phyloP scores from a whole-genome alignment of 2,113 vertebrate genomes.

The Campylorhamphus procurvoides region DNA sequence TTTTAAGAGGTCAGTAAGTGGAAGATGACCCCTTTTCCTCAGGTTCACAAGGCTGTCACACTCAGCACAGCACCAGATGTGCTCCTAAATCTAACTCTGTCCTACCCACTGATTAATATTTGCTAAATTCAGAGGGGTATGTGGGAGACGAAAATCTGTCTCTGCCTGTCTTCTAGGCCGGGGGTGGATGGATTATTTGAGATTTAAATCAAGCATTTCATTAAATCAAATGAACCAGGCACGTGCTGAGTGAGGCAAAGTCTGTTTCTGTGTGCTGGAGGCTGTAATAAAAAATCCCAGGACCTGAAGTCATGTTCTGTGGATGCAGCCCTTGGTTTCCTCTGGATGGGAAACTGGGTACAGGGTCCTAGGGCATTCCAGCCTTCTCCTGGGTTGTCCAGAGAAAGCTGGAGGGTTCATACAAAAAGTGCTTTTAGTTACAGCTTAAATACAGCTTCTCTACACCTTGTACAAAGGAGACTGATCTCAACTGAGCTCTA shows the following conservation, averaged over 20 bases:
- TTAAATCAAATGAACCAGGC: not conserved
- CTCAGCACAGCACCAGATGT: not conserved
- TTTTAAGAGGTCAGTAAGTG: not conserved
- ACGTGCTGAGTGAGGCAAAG: not conserved
- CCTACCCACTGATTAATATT: not conserved
- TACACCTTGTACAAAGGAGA: not conserved
- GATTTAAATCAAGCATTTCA: not conserved
- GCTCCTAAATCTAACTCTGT: not conserved
- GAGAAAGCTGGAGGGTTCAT: not conserved
- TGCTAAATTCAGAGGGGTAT: not conserved
- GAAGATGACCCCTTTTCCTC: not conserved
- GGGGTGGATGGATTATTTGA: not conserved
- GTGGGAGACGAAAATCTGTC: not conserved
- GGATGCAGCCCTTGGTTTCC: not conserved
- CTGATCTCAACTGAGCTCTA: not conserved
- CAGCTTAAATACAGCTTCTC: not conserved
- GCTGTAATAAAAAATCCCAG: not conserved
- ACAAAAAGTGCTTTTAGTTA: not conserved
- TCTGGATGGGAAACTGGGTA: fast-evolving
- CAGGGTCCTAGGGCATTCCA: not conserved
- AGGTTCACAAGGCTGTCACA: not conserved
- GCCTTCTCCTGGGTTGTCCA: fast-evolving
- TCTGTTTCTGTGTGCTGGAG: not conserved
- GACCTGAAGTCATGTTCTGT: not conserved
- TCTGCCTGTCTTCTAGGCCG: not conserved